These are phyloP conservation scores for Anadara kagoshimensis DNA, from an alignment of 1,140 invertebrate species.

Conservation along the genomic window DNA sequence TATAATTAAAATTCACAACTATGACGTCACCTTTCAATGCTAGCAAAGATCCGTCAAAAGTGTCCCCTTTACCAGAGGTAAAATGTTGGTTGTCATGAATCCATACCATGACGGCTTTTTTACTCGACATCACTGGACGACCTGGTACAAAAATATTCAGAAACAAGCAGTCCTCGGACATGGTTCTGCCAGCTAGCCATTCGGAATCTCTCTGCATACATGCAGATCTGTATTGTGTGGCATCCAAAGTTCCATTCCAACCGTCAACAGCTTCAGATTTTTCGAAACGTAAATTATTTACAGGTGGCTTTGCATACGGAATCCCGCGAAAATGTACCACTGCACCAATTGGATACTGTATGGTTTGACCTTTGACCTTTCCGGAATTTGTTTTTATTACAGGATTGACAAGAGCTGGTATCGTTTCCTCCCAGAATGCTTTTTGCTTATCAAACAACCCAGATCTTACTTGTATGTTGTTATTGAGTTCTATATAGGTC, in stretches of 20 bases:
- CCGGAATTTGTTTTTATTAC: too few relatives aligned
- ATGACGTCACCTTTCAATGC: conserved; percentile 85
- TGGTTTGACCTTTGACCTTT: too few relatives aligned
- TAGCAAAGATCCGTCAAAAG: conserved; percentile 87
- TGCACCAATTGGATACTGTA: too few relatives aligned
- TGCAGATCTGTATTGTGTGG: conserved; percentile 3
- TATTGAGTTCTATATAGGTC: too few relatives aligned
- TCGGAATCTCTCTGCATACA: conserved; percentile 21
- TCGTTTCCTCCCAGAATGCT: too few relatives aligned
- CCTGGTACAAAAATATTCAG: conserved; percentile 88
- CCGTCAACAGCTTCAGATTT: conserved; percentile 83
- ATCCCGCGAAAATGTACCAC: conserved; percentile 73
- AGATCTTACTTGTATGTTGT: too few relatives aligned
- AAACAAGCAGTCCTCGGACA: conserved; percentile 96
- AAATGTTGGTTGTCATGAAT: conserved; percentile 93
- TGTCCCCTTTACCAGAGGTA: conserved; percentile 89
- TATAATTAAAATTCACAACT: conserved; percentile 83
- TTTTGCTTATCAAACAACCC: too few relatives aligned
- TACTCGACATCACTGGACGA: conserved; percentile 49
- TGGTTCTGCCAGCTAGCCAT: conserved; percentile 50
- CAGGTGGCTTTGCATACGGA: conserved; percentile 91
- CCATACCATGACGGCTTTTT: conserved; percentile 89
- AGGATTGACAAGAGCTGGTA: too few relatives aligned
- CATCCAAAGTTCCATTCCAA: conserved; percentile 10
- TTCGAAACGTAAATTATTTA: conserved; percentile 85